Percentiles rank a stretch among this genome's conserved stretches.
Conservation (phyloP, 2,797 vertebrate species). For the Myotis daubentonii region DNA sequence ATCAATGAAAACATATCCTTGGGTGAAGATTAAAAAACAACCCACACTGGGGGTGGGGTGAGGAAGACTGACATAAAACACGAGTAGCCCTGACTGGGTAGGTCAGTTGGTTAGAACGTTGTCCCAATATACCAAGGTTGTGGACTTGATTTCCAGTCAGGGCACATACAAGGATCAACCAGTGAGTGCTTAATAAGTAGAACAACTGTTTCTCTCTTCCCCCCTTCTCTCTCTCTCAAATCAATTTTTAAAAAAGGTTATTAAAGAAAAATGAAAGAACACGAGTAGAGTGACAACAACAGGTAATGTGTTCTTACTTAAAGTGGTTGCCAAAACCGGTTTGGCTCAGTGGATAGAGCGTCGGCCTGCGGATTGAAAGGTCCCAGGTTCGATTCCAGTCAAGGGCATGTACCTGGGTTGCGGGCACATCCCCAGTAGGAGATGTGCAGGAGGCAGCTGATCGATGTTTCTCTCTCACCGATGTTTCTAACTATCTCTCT, state of each 20-base stretch:
- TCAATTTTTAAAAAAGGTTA: background rate
- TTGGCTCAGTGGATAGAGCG: too few species aligned
- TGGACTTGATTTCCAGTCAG: background rate
- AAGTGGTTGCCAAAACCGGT: too few species aligned
- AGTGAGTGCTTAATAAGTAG: background rate
- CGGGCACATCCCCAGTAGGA: too few species aligned
- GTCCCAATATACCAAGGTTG: background rate
- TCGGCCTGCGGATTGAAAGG: too few species aligned
- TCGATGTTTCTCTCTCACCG: too few species aligned
- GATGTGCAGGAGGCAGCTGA: too few species aligned
- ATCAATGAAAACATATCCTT: background rate
- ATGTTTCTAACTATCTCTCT: too few species aligned
- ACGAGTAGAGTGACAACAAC: fast-evolving
- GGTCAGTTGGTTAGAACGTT: background rate
- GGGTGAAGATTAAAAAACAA: background rate
- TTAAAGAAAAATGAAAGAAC: background rate
- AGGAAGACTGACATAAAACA: background rate
- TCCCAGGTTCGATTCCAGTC: too few species aligned
- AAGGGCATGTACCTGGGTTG: too few species aligned
- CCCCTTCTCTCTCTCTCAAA: background rate
- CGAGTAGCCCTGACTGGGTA: background rate
- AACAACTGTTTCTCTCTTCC: background rate
- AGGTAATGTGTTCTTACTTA: background rate
- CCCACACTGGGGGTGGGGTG: background rate
- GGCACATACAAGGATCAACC: background rate